Conservation (phyloP, 2,113 vertebrate genomes). For the Phoenicopterus ruber region DNA sequence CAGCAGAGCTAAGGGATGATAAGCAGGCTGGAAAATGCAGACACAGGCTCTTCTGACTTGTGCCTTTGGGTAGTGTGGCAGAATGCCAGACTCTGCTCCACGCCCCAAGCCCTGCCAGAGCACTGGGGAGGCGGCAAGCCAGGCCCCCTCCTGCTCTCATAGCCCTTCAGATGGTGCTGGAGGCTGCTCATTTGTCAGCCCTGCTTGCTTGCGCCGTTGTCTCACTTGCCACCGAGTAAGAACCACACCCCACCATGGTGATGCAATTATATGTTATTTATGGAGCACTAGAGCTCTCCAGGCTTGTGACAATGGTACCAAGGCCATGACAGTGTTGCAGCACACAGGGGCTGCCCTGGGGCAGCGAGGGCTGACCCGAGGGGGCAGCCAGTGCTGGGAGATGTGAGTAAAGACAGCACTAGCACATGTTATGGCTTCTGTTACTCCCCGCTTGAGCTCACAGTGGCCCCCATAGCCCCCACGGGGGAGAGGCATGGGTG, state of each 20-base stretch:
- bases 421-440: not conserved
- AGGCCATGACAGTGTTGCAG: not conserved
- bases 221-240: not conserved
- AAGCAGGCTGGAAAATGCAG: not conserved
- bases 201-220: not conserved
- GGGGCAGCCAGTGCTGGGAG: rapidly evolving
- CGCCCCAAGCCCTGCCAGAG: not conserved
- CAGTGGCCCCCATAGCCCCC: not conserved
- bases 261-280: not conserved
- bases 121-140: not conserved
- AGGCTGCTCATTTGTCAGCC: not conserved
- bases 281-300: not conserved
- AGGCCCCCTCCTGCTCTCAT: not conserved
- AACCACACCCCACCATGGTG: not conserved
- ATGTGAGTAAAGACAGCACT: not conserved
- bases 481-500: no score
- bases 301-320: not conserved
- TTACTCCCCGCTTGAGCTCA: not conserved
- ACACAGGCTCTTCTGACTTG: not conserved
- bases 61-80: not conserved
- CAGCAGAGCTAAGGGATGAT: not conserved
- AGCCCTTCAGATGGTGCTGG: not conserved
- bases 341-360: not conserved
- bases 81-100: not conserved
- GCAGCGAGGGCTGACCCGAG: not conserved